Conservation (phyloP, 2,888 invertebrate genomes). For the Aporophyla nigra region DNA sequence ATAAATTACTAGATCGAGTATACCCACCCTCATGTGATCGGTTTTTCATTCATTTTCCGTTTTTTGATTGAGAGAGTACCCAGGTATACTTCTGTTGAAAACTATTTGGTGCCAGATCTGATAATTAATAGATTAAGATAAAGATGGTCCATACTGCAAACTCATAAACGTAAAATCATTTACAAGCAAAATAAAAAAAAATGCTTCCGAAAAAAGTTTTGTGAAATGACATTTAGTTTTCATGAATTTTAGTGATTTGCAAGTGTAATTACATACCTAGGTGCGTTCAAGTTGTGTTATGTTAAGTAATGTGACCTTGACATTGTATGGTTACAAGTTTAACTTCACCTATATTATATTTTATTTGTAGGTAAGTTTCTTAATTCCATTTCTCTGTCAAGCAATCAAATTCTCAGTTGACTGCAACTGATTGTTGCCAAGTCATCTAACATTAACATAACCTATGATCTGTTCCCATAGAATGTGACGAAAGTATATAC, state of each 20-base stretch:
- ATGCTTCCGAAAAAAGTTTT: slow-evolving; percentile 4
- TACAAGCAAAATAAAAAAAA: too few species aligned
- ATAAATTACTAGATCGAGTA: not conserved
- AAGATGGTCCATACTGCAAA: not conserved
- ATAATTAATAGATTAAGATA: not conserved
- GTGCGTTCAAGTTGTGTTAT: not conserved
- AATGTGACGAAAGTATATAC: not conserved
- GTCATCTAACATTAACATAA: not conserved
- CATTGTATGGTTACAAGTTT: slow-evolving; percentile 5
- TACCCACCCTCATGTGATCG: not conserved
- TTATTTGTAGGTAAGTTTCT: slow-evolving; percentile 10
- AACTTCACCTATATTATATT: not conserved
- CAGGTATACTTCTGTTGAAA: not conserved
- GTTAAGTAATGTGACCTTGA: not conserved
- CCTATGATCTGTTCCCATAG: not conserved
- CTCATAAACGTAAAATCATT: not conserved
- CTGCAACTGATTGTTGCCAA: not conserved
- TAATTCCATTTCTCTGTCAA: not conserved
- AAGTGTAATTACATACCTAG: not conserved
- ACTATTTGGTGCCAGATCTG: not conserved
- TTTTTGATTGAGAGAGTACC: not conserved
- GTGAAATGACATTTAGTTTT: not conserved
- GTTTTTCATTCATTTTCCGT: not conserved
- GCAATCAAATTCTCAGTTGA: not conserved
- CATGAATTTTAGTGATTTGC: not conserved